Conservation (phyloP, 2,888 invertebrate genomes). For the Neria commutata region DNA sequence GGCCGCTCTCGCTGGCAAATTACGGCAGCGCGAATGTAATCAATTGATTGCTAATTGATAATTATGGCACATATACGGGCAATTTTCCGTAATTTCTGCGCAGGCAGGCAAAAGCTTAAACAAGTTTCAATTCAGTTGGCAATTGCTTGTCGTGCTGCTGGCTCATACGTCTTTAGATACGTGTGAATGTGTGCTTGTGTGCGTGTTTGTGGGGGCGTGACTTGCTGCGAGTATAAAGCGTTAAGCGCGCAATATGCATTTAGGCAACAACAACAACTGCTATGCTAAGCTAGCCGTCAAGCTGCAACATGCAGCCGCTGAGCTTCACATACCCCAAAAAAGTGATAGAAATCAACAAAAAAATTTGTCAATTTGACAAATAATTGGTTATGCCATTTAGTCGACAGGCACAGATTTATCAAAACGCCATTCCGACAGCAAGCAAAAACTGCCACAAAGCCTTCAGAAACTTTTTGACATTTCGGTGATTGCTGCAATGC, state of each 20-base stretch:
- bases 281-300: neutral
- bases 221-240: too few relatives aligned
- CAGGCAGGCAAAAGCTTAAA: constrained; percentile 14
- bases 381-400: too few relatives aligned
- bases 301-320: too few relatives aligned
- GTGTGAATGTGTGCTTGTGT: neutral
- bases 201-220: neutral
- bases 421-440: too few relatives aligned
- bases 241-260: too few relatives aligned
- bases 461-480: too few relatives aligned
- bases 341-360: too few relatives aligned
- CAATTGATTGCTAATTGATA: constrained; percentile 57
- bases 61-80: constrained; percentile 38
- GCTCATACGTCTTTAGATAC: neutral
- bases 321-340: too few relatives aligned
- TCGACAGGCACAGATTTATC: too few relatives aligned
- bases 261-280: constrained; percentile 7
- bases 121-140: neutral
- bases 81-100: constrained; percentile 32
- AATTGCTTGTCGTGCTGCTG: neutral
- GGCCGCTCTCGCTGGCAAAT: constrained; percentile 22
- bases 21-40: constrained; percentile 36
- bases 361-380: too few relatives aligned
- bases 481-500: too few relatives aligned
- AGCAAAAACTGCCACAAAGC: too few relatives aligned